Evolutionary conservation across 2,113 vertebrate genomes (phyloP).

Genomic region (Arizona elegans): DNA sequence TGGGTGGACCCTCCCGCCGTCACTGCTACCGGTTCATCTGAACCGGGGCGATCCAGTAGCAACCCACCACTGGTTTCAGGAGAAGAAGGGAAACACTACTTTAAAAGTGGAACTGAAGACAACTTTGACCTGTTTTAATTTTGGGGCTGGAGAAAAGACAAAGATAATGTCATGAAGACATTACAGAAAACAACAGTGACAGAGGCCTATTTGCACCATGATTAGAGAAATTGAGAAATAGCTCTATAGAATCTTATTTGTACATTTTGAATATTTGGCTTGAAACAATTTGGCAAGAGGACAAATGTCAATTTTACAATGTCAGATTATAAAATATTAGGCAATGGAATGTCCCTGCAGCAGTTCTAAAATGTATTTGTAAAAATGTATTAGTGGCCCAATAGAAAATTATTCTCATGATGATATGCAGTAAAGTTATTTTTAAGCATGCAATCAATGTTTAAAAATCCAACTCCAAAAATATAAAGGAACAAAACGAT

Average conservation of each 20-base stretch:
- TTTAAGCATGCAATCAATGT: not conserved
- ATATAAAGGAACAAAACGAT: not conserved
- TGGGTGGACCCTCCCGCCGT: too few species aligned
- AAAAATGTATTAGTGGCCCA: not conserved
- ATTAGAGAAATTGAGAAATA: not conserved
- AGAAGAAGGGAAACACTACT: not conserved
- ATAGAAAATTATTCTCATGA: not conserved
- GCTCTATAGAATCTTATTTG: not conserved
- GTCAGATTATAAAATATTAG: not conserved
- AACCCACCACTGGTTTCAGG: not conserved
- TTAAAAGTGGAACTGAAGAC: not conserved
- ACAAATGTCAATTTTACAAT: not conserved
- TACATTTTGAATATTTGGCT: not conserved
- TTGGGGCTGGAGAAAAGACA: not conserved
- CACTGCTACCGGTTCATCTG: too few species aligned
- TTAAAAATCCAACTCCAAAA: not conserved
- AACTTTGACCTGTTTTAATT: not conserved
- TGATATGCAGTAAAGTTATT: not conserved
- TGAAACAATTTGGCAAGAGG: not conserved
- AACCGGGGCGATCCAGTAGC: too few species aligned
- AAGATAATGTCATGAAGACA: not conserved
- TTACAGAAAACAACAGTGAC: not conserved
- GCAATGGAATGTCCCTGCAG: not conserved
- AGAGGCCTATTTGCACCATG: not conserved
- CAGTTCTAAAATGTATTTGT: not conserved